Conservation (phyloP, 2,113 vertebrate genomes). For the Prochilodus magdalenae region DNA sequence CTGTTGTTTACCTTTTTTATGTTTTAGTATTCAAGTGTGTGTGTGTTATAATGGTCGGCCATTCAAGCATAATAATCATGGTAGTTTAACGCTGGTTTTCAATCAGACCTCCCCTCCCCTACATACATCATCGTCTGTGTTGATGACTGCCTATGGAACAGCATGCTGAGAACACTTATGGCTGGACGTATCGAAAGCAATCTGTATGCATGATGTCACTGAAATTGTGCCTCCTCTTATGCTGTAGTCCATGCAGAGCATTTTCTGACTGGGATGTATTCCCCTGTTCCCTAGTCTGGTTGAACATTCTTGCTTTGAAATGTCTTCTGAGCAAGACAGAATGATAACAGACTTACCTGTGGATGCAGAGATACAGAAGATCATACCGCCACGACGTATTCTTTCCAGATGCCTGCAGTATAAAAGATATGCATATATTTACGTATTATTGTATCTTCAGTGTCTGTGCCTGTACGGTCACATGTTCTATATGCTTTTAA, state of each 20-base stretch:
- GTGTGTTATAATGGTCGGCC: background rate
- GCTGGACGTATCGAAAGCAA: background rate
- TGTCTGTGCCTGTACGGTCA: background rate
- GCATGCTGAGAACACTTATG: background rate
- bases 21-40: background rate
- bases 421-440: background rate
- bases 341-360: background rate
- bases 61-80: background rate
- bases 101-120: background rate
- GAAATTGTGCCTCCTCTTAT: background rate
- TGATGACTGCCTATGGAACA: background rate
- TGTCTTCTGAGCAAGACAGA: background rate
- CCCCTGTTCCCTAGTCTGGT: background rate
- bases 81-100: background rate
- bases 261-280: background rate
- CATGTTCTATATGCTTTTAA: slow-evolving; percentile 1
- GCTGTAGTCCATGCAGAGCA: background rate
- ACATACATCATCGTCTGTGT: background rate
- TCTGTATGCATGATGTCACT: background rate
- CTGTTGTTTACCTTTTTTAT: background rate
- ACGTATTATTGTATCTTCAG: background rate
- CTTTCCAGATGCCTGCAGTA: background rate
- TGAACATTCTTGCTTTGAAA: background rate
- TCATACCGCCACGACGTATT: background rate
- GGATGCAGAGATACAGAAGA: background rate